Conservation (phyloP, 2,888 invertebrate genomes). For the Linnaemya vulpina region DNA sequence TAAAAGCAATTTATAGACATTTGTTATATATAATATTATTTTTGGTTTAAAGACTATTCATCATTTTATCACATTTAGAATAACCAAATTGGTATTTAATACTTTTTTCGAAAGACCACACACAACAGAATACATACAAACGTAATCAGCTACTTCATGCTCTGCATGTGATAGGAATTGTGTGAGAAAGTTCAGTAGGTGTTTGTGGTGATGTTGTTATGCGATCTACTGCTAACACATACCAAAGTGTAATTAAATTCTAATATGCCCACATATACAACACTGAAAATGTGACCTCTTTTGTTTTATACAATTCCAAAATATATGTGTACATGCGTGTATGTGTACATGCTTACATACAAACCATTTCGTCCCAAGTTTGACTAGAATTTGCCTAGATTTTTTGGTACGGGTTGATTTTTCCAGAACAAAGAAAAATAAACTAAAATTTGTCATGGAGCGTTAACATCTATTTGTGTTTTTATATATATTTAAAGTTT, state of each 20-base stretch:
- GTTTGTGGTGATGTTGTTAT: constrained; percentile 17
- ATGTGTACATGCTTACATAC: too few species aligned
- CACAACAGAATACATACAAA: neutral
- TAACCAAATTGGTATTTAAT: constrained; percentile 54
- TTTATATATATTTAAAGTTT: too few species aligned
- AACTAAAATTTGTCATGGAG: too few species aligned
- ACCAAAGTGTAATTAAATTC: constrained; percentile 61
- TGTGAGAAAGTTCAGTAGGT: neutral
- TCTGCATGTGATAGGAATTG: too few species aligned
- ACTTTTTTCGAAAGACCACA: neutral
- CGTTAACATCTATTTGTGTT: too few species aligned
- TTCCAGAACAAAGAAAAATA: too few species aligned
- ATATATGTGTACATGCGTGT: too few species aligned
- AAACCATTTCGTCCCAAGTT: too few species aligned
- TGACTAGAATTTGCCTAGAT: too few species aligned
- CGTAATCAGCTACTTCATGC: neutral
- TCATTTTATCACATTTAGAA: constrained; percentile 30
- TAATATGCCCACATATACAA: constrained; percentile 47
- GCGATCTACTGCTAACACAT: constrained; percentile 20
- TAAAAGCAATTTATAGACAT: constrained; percentile 18
- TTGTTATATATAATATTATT: neutral
- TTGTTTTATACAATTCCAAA: too few species aligned
- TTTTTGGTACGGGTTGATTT: too few species aligned
- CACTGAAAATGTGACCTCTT: neutral
- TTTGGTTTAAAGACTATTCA: constrained; percentile 22